Evolutionary conservation across 2,888 invertebrate genomes (phyloP), one percentile per base, ranked within the genome.

Genomic region (Chrysolina americana): DNA sequence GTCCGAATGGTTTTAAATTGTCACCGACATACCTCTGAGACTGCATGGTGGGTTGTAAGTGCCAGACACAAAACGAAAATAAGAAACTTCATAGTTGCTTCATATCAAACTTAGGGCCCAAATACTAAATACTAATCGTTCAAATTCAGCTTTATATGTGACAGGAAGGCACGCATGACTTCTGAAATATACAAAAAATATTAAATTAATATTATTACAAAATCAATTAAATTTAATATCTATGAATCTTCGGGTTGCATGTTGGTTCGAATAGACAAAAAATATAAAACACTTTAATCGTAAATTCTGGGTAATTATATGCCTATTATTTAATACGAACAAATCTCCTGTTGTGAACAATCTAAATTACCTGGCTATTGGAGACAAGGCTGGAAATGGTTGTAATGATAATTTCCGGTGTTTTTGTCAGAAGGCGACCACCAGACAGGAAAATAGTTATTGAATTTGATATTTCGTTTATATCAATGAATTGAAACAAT

Each of bases 61-160:
- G 50, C 64, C 2, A 73, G 21, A 73, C 65, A 73, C 65, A 73
- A 65, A 47, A 73, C 21, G 21, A 73, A 41, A 65, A 73, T 65
- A 13, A 21, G 10, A 56, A 56, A 65, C 69, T 47, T 73, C 73
- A 73, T 69, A n/a, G 11, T 73, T 36, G 28, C 19, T 56, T 15
- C 13, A 11, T 21, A n/a, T n/a, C 9, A 28, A 59, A 59, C 53
- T 53, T 28, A 28, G 11, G 19, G 59, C 15, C n/a, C 3, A 28
- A 28, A 59, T 15, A 59, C 23, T 59, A 36, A 59, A 10, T 28
- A 10, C n/a, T 6, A 28, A 15, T 28, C 8, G n/a, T 6, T 36
- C n/a, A 59, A n/a, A 15, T 59, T 15, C 11, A 5, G 15, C 28
- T 59, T 59, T 59, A 59, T 59, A 59, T n/a, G 59, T 28, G 36